Conservation (phyloP, 2,888 invertebrate species). For the Melipona bicolor region DNA sequence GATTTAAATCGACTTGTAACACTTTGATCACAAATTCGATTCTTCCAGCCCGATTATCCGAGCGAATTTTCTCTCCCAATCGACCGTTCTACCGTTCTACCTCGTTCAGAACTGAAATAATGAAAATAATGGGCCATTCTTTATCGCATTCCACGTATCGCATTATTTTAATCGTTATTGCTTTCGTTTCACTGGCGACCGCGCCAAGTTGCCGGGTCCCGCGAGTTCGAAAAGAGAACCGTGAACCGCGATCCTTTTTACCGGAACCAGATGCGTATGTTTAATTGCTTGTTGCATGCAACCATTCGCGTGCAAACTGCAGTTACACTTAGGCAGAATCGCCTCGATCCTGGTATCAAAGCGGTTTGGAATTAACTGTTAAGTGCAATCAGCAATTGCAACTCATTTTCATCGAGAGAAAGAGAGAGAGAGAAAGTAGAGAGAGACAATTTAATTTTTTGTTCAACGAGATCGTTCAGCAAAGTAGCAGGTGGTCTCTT, state of each 20-base stretch:
- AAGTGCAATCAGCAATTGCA: constrained; percentile 14
- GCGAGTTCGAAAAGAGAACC: neutral
- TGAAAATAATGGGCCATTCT: no score
- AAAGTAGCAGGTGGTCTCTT: neutral
- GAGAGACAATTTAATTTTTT: neutral
- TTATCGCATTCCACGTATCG: no score
- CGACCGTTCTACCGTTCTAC: no score
- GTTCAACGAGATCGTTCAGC: neutral
- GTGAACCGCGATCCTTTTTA: constrained; percentile 7
- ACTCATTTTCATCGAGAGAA: constrained; percentile 11
- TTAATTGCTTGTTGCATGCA: constrained; percentile 37
- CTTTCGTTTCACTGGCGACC: neutral
- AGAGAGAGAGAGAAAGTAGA: no score
- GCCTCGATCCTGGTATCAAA: neutral
- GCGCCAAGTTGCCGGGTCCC: neutral
- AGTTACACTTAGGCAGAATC: constrained; percentile 15
- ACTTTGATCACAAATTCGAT: no score
- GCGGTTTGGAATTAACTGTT: constrained; percentile 33
- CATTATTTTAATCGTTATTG: no score
- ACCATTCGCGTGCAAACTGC: constrained; percentile 11
- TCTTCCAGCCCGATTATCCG: no score
- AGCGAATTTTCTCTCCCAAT: no score
- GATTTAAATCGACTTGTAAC: no score
- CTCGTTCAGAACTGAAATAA: no score
- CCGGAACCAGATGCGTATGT: constrained; percentile 16